Evolutionary conservation across 2,113 vertebrate species (phyloP), one percentile per base, ranked within the genome.

Genomic region (Sander lucioperca): DNA sequence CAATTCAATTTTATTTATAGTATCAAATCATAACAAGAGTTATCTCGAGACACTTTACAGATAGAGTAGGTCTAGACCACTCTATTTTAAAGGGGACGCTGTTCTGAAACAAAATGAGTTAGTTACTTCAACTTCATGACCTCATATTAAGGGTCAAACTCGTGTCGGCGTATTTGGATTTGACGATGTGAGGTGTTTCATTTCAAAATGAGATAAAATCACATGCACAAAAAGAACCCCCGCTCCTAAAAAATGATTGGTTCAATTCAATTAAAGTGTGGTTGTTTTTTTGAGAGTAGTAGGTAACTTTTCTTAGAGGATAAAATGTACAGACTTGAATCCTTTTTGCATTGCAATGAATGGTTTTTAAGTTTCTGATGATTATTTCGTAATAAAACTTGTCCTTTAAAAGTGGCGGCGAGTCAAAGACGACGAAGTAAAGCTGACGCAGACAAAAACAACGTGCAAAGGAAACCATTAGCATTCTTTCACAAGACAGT

Each of bases 121-220:
- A 0, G 45, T 43, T 18, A 36, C 43, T 59, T 74, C 10, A 66
- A 67, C 77, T 72, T 25, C 2, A 2, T 27, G 76, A 59, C 74
- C 79, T 82, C 30, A 8, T 43, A 36, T 53, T 5, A 27, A 65
- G 74, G 21, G 70, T 69, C 30, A 2, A 14, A 3, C 57, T 3
- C n/a, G n/a, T 23, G 43, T 71, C 65, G 10, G 23, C 45, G 45
- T 51, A 14, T 47, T 39, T 19, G 2, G 0, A 48, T 77, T 65
- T 80, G 67, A 82, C 61, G 88, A 84, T 47, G 78, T 89, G 75
- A 78, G 30, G 76, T 78, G 74, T 81, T 87, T 85, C 77, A 83
- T 83, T 86, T 83, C 18, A 71, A 63, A 68, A 36, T 65, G 43
- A 85, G 65, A 82, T 72, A 64, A 77, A 57, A 67, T 64, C 53